Evolutionary conservation across 2,888 invertebrate species (phyloP).

Genomic region (Lasioglossum oenotherae): DNA sequence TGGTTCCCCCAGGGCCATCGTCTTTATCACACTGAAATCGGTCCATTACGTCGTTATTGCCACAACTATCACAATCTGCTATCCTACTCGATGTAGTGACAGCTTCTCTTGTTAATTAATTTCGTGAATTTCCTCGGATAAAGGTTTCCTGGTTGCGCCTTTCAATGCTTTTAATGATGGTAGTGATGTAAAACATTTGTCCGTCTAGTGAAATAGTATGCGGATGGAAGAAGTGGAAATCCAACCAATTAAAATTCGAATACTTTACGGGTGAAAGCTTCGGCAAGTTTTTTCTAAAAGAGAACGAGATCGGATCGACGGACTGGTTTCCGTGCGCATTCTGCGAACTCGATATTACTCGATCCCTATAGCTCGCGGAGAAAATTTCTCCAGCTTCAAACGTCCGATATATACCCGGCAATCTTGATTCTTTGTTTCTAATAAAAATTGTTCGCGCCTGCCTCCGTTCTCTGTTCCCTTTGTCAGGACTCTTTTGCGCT

Average conservation of each 20-base stretch:
- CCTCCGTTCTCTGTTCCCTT: not conserved
- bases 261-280: not conserved
- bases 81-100: not conserved
- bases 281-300: not conserved
- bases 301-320: not conserved
- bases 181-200: not conserved
- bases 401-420: not conserved
- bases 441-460: not conserved
- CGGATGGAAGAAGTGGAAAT: not conserved
- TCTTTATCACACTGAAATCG: not conserved
- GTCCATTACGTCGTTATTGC: not conserved
- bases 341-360: not conserved
- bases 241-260: not conserved
- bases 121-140: not conserved
- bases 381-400: not conserved
- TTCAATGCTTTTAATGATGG: too few species aligned
- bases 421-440: slow-evolving; percentile 8
- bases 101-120: not conserved
- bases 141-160: too few species aligned
- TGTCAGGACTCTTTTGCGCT: slow-evolving; percentile 7
- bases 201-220: not conserved
- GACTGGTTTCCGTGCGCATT: not conserved
- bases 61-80: not conserved
- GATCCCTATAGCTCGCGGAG: not conserved
- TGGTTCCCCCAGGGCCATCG: not conserved